These are phyloP conservation scores for Trissolcus brochymenae DNA, from an alignment of 2,888 invertebrate genomes.

Conservation along the genomic window DNA sequence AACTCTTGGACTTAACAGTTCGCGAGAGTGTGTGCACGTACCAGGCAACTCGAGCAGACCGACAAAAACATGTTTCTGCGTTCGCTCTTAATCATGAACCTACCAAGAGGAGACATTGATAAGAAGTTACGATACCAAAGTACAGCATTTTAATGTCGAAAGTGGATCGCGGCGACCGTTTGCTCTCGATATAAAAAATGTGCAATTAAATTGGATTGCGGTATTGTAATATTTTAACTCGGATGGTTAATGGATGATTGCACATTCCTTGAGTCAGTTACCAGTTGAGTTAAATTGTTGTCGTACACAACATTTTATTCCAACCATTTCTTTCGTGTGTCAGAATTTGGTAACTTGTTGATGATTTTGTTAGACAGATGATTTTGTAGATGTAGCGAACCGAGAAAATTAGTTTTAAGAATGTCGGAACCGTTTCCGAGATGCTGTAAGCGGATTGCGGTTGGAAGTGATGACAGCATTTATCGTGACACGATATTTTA, in stretches of 20 bases:
- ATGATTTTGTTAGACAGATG: too few species aligned
- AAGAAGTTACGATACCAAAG: slow-evolving; percentile 22
- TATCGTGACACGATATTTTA: too few species aligned
- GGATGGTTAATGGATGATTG: background rate
- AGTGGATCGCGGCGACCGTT: slow-evolving; percentile 11
- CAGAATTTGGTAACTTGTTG: too few species aligned
- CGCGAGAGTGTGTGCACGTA: slow-evolving; percentile 4
- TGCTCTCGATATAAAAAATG: background rate
- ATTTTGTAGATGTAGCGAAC: too few species aligned
- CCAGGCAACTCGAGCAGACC: slow-evolving; percentile 19
- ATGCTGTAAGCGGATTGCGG: too few species aligned
- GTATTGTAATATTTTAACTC: slow-evolving; percentile 2
- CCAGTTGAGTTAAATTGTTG: background rate
- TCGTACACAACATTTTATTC: background rate
- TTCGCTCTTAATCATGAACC: slow-evolving; percentile 33
- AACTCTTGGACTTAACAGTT: background rate
- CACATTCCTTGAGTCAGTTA: background rate
- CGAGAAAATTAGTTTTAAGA: too few species aligned
- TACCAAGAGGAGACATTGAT: slow-evolving; percentile 16
- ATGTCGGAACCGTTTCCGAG: too few species aligned
- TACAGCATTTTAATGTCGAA: slow-evolving; percentile 26
- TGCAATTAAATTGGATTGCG: background rate
- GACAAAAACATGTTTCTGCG: slow-evolving; percentile 36
- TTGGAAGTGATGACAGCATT: too few species aligned
- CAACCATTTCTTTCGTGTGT: too few species aligned